Evolutionary conservation across 1,140 invertebrate species (phyloP).

Genomic region (Drosophila tsacasi): DNA sequence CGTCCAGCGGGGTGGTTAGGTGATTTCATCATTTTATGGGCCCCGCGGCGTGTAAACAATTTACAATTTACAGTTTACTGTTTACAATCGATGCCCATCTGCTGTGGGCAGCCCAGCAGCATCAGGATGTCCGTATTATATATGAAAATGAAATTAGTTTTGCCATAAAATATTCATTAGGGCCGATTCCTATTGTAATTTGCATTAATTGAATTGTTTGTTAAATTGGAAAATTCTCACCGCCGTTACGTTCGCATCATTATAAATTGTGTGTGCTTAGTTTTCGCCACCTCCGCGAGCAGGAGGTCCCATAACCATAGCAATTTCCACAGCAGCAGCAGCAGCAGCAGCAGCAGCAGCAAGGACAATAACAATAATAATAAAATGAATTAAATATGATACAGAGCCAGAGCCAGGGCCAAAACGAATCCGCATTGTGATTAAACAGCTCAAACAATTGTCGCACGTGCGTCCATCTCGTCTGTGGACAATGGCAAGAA

Average conservation of each 20-base stretch:
- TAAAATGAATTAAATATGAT: constrained; percentile 82
- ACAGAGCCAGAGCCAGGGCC: constrained; percentile 16
- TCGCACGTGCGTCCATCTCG: constrained; percentile 54
- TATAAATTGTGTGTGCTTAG: constrained; percentile 63
- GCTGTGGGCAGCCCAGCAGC: too few species aligned
- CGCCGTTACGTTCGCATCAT: constrained; percentile 5
- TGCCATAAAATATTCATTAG: constrained; percentile 80
- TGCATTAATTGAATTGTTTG: constrained; percentile 83
- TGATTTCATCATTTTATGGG: constrained; percentile 51
- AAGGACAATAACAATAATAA: constrained; percentile 73
- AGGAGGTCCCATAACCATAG: constrained; percentile 56
- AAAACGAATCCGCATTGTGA: constrained; percentile 35
- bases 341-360: constrained; percentile 3
- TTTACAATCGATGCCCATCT: constrained; percentile 58
- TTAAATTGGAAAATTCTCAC: constrained; percentile 75
- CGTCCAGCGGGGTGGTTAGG: too few species aligned
- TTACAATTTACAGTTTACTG: constrained; percentile 41
- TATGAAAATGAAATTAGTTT: constrained; percentile 81
- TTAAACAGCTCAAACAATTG: constrained; percentile 55
- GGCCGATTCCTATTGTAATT: constrained; percentile 65
- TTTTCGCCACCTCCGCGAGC: constrained; percentile 14
- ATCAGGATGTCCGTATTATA: too few species aligned
- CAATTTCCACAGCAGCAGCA: constrained; percentile 19
- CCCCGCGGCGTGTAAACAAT: constrained; percentile 60
- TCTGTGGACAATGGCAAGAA: constrained; percentile 38